Percentiles rank a stretch among this genome's conserved stretches.
These are phyloP conservation scores for Macroteleia sp. DNA, from an alignment of 2,888 invertebrate genomes.

Conservation along the genomic window DNA sequence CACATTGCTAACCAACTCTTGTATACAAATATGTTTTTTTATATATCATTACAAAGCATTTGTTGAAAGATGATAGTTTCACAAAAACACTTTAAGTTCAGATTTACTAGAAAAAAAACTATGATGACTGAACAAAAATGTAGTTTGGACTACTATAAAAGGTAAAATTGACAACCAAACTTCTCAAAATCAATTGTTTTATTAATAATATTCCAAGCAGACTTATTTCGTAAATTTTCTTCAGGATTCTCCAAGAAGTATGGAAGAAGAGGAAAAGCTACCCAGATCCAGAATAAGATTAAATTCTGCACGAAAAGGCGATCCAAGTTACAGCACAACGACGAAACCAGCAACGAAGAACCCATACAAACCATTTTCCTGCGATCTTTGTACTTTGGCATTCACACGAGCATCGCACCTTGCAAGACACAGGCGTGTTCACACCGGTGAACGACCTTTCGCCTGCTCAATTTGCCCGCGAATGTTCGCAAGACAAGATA, in stretches of 20 bases:
- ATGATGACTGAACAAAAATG: too few species aligned
- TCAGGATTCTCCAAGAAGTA: constrained; percentile 72
- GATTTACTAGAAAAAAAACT: too few species aligned
- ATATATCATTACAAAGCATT: too few species aligned
- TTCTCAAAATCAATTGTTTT: too few species aligned
- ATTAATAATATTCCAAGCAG: too few species aligned
- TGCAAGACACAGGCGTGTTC: constrained; percentile 88
- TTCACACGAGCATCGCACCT: constrained; percentile 89
- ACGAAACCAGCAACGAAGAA: constrained; percentile 66
- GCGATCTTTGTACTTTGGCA: constrained; percentile 80
- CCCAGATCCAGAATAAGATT: constrained; percentile 12
- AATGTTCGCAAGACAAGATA: constrained; percentile 89
- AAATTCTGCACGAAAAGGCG: constrained; percentile 20
- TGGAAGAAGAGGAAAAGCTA: constrained; percentile 61
- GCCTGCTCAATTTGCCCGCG: constrained; percentile 89
- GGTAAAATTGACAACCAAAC: too few species aligned
- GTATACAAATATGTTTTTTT: too few species aligned
- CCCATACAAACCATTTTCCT: constrained; percentile 80
- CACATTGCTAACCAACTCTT: too few species aligned
- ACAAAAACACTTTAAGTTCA: too few species aligned
- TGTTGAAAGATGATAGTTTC: too few species aligned
- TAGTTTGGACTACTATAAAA: too few species aligned
- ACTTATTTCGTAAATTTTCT: too few species aligned
- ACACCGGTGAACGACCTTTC: constrained; percentile 89
- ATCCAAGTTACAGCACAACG: constrained; percentile 3